Percentiles rank a stretch among this genome's conserved stretches.
phyloP scores from a whole-genome alignment of 1,140 invertebrate genomes.

The Chymomyza costata region DNA sequence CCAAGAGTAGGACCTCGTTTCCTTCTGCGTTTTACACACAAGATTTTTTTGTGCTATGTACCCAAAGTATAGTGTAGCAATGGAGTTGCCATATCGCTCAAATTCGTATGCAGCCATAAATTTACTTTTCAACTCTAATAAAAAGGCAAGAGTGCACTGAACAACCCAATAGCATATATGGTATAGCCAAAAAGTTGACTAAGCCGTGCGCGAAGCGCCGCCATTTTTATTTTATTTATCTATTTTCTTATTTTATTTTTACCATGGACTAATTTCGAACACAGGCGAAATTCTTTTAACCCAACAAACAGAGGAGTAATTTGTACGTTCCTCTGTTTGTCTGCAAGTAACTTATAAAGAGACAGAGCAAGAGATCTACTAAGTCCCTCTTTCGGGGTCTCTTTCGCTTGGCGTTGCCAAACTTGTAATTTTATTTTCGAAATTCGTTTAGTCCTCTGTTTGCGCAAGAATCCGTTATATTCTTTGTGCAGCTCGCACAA shows the following conservation, averaged over 20 bases:
- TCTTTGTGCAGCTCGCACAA: constrained; percentile 46
- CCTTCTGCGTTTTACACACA: no score
- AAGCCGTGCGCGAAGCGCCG: constrained; percentile 41
- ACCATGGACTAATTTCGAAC: constrained; percentile 7
- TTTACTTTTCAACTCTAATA: no score
- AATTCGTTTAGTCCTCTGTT: constrained; percentile 72
- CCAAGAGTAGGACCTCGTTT: no score
- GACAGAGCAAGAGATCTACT: neutral
- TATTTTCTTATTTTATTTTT: constrained; percentile 1
- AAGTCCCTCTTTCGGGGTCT: neutral
- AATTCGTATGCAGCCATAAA: no score
- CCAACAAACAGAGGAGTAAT: constrained; percentile 28
- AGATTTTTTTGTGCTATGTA: no score
- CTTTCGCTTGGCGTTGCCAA: constrained; percentile 30
- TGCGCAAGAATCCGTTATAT: constrained; percentile 69
- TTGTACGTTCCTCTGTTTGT: constrained; percentile 14
- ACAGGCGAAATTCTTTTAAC: constrained; percentile 31
- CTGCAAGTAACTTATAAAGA: neutral
- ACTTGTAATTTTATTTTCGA: constrained; percentile 73
- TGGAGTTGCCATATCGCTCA: no score
- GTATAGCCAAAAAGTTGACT: neutral
- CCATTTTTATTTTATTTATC: constrained; percentile 46
- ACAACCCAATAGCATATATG: no score
- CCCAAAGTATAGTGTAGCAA: no score
- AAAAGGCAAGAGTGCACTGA: neutral